Conservation (phyloP, 2,113 vertebrate species). For the Eleginops maclovinus region DNA sequence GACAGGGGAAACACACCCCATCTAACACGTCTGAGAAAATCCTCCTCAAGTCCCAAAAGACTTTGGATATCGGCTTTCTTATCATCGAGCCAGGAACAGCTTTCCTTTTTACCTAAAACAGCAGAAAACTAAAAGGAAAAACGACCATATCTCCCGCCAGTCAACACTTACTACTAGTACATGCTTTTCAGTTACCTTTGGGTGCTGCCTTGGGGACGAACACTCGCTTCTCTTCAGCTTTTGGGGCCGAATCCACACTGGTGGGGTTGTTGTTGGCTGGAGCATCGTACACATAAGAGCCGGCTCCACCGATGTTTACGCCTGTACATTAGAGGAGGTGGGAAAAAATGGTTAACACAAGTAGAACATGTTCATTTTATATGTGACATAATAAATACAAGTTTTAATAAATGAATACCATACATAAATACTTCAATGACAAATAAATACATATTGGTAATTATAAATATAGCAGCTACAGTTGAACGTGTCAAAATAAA, state of each 20-base stretch:
- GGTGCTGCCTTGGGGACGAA: constrained; percentile 84
- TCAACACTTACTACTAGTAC: background rate
- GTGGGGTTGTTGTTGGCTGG: constrained; percentile 82
- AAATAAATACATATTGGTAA: background rate
- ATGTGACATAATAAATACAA: background rate
- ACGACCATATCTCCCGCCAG: too few relatives aligned
- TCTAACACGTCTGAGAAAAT: constrained; percentile 29
- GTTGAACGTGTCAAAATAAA: background rate
- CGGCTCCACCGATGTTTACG: constrained; percentile 95
- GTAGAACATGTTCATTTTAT: background rate
- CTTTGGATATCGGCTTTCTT: background rate
- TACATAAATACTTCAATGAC: background rate
- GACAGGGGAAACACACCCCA: background rate
- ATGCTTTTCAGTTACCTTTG: constrained; percentile 85
- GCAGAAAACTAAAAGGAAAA: background rate
- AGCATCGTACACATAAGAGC: constrained; percentile 95
- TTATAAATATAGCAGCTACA: background rate
- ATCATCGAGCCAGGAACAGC: constrained; percentile 22
- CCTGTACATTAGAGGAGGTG: constrained; percentile 76
- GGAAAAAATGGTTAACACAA: background rate
- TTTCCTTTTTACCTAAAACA: constrained; percentile 13
- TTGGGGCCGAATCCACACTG: constrained; percentile 80
- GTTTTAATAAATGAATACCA: background rate
- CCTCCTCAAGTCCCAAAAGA: constrained; percentile 17
- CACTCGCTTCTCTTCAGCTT: constrained; percentile 86